Conservation (phyloP, 2,888 invertebrate genomes). For the Pristionchus fissidentatus region DNA sequence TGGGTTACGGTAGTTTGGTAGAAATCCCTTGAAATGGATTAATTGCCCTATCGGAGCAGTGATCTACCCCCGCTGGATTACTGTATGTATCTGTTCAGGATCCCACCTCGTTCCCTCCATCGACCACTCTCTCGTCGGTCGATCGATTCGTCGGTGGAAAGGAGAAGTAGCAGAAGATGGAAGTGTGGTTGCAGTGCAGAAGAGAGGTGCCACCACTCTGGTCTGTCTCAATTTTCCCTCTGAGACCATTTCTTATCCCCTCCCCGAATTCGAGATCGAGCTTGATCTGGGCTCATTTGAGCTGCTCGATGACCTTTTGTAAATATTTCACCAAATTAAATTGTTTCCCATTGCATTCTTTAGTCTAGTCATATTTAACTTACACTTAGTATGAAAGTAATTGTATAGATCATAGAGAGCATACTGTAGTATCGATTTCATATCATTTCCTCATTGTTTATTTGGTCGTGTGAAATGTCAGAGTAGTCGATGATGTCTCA, state of each 20-base stretch:
- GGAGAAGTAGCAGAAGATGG: constrained; percentile 3
- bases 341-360: not conserved
- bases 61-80: not conserved
- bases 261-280: not conserved
- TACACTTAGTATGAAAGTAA: not conserved
- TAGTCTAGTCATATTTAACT: not conserved
- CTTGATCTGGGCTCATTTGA: constrained; percentile 12
- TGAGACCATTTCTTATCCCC: not conserved
- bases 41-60: not conserved
- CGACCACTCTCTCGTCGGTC: not conserved
- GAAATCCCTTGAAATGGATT: not conserved
- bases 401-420: not conserved
- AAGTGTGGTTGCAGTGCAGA: not conserved
- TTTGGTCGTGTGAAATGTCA: not conserved
- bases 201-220: constrained; percentile 38
- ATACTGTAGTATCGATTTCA: not conserved
- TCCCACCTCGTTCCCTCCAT: not conserved
- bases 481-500: not conserved
- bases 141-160: constrained; percentile 26
- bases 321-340: not conserved
- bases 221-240: constrained; percentile 9
- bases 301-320: constrained; percentile 16
- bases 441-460: not conserved
- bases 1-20: not conserved
- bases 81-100: not conserved